A percentile compares a stretch with the other conserved stretches of the same genome.
Conservation (phyloP, 2,797 vertebrate genomes). For the Sebastes trivittatus region DNA sequence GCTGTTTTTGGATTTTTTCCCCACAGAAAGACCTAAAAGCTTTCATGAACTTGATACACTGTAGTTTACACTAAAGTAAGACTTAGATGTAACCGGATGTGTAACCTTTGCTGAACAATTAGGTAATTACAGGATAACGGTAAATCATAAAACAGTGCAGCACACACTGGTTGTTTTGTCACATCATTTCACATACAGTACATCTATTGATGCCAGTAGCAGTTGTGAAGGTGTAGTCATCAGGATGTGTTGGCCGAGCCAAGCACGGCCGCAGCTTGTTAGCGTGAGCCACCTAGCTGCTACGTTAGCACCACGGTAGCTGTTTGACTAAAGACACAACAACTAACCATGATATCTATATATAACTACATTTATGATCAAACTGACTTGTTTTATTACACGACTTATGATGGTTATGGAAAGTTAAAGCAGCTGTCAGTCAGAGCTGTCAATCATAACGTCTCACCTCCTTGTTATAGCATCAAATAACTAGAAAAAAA, state of each 20-base stretch:
- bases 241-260: background rate
- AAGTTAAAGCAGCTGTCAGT: too few species aligned
- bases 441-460: too few species aligned
- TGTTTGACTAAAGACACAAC: too few species aligned
- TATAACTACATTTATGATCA: too few species aligned
- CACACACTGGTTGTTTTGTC: background rate
- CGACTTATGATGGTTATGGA: too few species aligned
- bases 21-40: background rate
- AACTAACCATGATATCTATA: too few species aligned
- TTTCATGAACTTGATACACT: background rate
- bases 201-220: background rate
- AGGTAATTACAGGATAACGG: background rate
- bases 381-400: too few species aligned
- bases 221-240: background rate
- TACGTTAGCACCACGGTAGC: too few species aligned
- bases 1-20: background rate
- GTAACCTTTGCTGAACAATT: background rate
- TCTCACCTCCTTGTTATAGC: too few species aligned
- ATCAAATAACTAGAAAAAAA: too few species aligned
- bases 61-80: background rate
- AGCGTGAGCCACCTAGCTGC: too few species aligned
- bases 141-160: background rate
- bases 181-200: background rate
- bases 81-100: background rate
- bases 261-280: too few species aligned